phyloP scores from a whole-genome alignment of 2,888 invertebrate species.

The Brenthis ino region DNA sequence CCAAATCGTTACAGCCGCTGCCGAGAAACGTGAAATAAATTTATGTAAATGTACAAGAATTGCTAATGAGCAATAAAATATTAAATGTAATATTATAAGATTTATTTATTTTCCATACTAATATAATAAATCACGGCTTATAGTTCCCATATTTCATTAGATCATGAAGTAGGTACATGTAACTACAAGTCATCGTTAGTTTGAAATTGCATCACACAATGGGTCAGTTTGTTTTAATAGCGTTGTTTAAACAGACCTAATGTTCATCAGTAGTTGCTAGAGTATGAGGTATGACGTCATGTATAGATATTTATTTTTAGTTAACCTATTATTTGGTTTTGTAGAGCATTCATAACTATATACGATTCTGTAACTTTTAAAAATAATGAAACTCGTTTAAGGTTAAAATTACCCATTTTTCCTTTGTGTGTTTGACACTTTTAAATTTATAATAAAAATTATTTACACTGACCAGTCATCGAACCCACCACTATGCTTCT shows the following conservation, averaged over 20 bases:
- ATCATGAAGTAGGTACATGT: conserved; percentile 26
- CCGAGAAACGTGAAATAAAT: no score
- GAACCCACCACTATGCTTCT: no score
- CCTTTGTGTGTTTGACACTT: no score
- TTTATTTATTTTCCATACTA: neutral
- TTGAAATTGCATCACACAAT: conserved; percentile 24
- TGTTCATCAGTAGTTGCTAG: conserved; percentile 6
- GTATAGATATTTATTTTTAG: conserved; percentile 1
- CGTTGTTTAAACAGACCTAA: conserved; percentile 27
- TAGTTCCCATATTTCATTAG: conserved; percentile 19
- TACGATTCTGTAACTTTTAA: no score
- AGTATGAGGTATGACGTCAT: conserved; percentile 20
- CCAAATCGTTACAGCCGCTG: no score
- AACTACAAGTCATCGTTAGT: conserved; percentile 21
- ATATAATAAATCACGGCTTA: conserved; percentile 34
- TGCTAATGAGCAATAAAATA: neutral
- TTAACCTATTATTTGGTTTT: no score
- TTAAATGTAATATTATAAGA: neutral
- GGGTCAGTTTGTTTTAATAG: conserved; percentile 24
- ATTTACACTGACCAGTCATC: no score
- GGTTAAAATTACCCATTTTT: no score
- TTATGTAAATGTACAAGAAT: no score
- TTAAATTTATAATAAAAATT: no score
- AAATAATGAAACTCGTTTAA: no score
- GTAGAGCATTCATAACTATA: no score